phyloP scores from a whole-genome alignment of 2,113 vertebrate species.

The Pedionomus torquatus region DNA sequence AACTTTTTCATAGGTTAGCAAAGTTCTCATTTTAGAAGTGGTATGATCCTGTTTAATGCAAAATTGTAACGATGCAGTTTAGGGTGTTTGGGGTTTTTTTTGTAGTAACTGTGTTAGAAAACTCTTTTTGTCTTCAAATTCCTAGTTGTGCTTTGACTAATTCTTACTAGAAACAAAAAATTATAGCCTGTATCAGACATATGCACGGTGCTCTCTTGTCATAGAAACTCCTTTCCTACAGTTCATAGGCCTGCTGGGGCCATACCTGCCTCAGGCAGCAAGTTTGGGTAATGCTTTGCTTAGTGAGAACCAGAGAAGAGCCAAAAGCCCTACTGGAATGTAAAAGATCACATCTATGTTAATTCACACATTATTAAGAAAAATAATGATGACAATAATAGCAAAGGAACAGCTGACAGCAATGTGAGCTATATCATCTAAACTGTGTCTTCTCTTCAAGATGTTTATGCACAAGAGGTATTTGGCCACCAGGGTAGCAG shows the following conservation, averaged over 20 bases:
- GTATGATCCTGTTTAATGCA: background rate
- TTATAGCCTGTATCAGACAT: fast-evolving
- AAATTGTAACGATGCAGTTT: background rate
- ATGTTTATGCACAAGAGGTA: background rate
- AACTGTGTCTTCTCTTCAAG: background rate
- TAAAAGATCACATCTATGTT: background rate
- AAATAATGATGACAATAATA: background rate
- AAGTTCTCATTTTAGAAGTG: background rate
- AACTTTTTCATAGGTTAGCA: background rate
- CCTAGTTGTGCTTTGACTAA: background rate
- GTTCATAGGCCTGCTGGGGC: background rate
- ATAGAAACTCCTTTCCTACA: background rate
- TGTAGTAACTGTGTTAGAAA: background rate
- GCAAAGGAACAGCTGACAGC: background rate
- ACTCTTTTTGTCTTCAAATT: background rate
- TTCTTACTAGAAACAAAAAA: background rate
- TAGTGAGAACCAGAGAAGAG: background rate
- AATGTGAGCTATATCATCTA: background rate
- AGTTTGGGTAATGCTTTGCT: background rate
- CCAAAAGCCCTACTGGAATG: background rate
- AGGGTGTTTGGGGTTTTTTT: background rate
- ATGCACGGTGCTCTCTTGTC: background rate
- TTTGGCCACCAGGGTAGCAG: background rate
- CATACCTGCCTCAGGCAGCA: background rate
- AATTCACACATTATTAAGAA: background rate